Conservation (phyloP, 2,113 vertebrate species). For the Pygoscelis adeliae region DNA sequence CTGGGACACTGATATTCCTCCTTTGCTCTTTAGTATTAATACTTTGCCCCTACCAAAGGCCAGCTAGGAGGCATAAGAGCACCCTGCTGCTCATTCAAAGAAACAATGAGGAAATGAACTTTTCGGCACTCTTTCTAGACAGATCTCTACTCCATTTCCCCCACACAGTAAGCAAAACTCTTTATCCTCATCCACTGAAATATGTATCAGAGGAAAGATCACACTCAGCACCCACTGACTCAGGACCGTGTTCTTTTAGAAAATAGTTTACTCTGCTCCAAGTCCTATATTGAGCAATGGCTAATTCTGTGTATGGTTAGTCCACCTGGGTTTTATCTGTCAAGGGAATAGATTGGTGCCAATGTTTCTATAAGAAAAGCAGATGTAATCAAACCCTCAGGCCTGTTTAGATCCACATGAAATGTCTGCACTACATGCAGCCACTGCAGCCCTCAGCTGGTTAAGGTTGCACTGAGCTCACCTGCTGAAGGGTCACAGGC, state of each 20-base stretch:
- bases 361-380: background rate
- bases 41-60: background rate
- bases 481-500: rapidly evolving
- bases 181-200: background rate
- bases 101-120: background rate
- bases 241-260: background rate
- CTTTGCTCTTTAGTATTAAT: background rate
- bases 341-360: background rate
- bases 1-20: background rate
- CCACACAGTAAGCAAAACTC: background rate
- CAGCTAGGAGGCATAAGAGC: background rate
- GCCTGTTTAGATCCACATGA: background rate
- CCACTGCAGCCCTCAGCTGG: background rate
- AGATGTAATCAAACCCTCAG: background rate
- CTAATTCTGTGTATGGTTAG: background rate
- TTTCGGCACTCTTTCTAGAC: background rate
- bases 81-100: background rate
- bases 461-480: background rate
- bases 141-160: background rate
- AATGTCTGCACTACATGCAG: background rate
- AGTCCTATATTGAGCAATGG: background rate
- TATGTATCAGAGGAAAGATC: background rate
- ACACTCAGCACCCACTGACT: background rate
- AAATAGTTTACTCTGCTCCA: background rate
- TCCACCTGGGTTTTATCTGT: background rate